Evolutionary conservation across 2,113 vertebrate genomes (phyloP).

Genomic region (Siniperca chuatsi): DNA sequence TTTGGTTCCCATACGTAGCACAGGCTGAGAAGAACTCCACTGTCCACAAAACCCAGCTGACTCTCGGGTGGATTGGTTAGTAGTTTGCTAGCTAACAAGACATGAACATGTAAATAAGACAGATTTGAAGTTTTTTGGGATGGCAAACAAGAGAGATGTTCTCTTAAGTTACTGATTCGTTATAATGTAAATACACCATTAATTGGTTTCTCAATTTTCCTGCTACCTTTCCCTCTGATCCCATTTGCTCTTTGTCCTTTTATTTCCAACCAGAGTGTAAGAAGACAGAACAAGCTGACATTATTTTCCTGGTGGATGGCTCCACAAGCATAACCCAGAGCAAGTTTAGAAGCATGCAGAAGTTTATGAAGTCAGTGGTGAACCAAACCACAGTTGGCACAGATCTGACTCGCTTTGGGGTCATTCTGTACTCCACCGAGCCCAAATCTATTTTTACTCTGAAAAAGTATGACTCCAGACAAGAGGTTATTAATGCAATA

Average conservation of each 20-base stretch:
- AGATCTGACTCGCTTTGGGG: slow-evolving; percentile 81
- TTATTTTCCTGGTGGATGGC: slow-evolving; percentile 87
- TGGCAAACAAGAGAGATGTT: neutral
- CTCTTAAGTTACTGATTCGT: neutral
- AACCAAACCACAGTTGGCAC: slow-evolving; percentile 81
- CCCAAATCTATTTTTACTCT: slow-evolving; percentile 74
- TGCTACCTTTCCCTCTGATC: neutral
- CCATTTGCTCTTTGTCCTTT: neutral
- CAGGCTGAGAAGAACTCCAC: no score
- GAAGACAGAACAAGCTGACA: slow-evolving; percentile 83
- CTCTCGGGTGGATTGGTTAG: neutral
- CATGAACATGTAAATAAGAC: neutral
- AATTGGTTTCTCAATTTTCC: neutral
- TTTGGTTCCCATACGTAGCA: no score
- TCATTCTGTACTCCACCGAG: slow-evolving; percentile 75
- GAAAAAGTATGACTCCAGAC: slow-evolving; percentile 67
- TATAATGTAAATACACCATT: neutral
- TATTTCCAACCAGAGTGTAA: slow-evolving; percentile 78
- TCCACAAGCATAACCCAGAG: slow-evolving; percentile 68
- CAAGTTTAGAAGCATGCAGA: slow-evolving; percentile 81
- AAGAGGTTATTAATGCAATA: slow-evolving; percentile 76
- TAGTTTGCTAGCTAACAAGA: neutral
- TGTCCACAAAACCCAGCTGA: no score
- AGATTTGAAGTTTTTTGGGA: neutral
- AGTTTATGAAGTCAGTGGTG: slow-evolving; percentile 84